phyloP scores from a whole-genome alignment of 1,140 invertebrate species.

The Vanessa atalanta region DNA sequence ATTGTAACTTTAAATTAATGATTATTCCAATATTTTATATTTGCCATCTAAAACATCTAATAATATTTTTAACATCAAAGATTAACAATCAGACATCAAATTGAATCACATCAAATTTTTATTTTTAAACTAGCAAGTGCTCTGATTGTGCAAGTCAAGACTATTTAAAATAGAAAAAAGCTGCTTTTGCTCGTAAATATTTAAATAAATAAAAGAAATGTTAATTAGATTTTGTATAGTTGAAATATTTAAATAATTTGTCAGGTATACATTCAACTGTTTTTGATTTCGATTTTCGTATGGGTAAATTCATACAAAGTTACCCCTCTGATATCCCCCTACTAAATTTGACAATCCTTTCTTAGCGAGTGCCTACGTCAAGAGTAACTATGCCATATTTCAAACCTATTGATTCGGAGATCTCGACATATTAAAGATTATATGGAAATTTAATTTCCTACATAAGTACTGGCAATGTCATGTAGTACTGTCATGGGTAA shows the following conservation, averaged over 20 bases:
- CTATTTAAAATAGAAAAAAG: not conserved
- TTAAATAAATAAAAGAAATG: too few relatives aligned
- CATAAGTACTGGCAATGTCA: not conserved
- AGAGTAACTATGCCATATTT: too few relatives aligned
- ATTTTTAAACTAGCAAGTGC: not conserved
- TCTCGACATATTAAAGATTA: not conserved
- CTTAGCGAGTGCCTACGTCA: too few relatives aligned
- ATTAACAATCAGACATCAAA: conserved; percentile 1
- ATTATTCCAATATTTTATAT: conserved; percentile 4
- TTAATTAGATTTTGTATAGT: too few relatives aligned
- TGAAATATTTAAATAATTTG: too few relatives aligned
- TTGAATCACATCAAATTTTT: not conserved
- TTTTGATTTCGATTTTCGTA: too few relatives aligned
- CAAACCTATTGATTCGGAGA: not conserved
- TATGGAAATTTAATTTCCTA: conserved; percentile 3
- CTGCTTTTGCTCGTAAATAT: too few relatives aligned
- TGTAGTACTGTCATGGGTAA: conserved; percentile 1
- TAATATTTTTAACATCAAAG: not conserved
- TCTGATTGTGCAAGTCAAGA: not conserved
- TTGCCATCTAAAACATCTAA: not conserved
- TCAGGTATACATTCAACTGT: too few relatives aligned
- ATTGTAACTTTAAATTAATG: not conserved
- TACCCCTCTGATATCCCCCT: too few relatives aligned
- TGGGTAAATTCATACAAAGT: too few relatives aligned
- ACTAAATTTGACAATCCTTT: too few relatives aligned